These are phyloP conservation scores for Nemotelus pantherinus DNA, from an alignment of 2,888 invertebrate species.

Conservation along the genomic window DNA sequence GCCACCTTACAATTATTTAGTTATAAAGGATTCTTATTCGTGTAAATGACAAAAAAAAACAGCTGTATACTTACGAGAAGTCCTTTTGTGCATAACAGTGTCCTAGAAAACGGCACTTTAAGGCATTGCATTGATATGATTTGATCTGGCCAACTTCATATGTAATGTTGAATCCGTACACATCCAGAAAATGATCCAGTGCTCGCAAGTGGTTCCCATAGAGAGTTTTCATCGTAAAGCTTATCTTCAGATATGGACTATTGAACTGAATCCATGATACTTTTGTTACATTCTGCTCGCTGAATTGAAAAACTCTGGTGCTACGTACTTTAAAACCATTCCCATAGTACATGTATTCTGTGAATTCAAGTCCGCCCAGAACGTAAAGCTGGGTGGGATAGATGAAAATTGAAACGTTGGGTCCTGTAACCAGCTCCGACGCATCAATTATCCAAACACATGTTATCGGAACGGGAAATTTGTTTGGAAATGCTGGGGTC, in stretches of 20 bases:
- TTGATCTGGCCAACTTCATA: slow-evolving; percentile 80
- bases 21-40: background rate
- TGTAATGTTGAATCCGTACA: slow-evolving; percentile 92
- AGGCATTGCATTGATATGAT: slow-evolving; percentile 76
- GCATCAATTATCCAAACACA: slow-evolving; percentile 91
- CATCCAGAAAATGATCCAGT: slow-evolving; percentile 80
- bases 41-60: background rate
- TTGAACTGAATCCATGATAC: slow-evolving; percentile 71
- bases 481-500: slow-evolving; percentile 85
- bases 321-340: slow-evolving; percentile 75
- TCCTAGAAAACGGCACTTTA: slow-evolving; percentile 86
- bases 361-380: slow-evolving; percentile 78
- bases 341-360: slow-evolving; percentile 80
- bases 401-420: slow-evolving; percentile 79
- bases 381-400: slow-evolving; percentile 91
- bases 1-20: too few relatives aligned
- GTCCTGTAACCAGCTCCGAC: slow-evolving; percentile 68
- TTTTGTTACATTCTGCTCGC: slow-evolving; percentile 78
- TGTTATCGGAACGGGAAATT: slow-evolving; percentile 82
- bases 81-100: slow-evolving; percentile 79
- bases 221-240: slow-evolving; percentile 75
- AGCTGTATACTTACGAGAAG: slow-evolving; percentile 72
- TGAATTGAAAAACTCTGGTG: slow-evolving; percentile 73
- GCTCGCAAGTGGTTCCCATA: slow-evolving; percentile 87
- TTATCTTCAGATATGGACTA: slow-evolving; percentile 81